Evolutionary conservation across 2,113 vertebrate genomes (phyloP).

Genomic region (Gavia stellata): DNA sequence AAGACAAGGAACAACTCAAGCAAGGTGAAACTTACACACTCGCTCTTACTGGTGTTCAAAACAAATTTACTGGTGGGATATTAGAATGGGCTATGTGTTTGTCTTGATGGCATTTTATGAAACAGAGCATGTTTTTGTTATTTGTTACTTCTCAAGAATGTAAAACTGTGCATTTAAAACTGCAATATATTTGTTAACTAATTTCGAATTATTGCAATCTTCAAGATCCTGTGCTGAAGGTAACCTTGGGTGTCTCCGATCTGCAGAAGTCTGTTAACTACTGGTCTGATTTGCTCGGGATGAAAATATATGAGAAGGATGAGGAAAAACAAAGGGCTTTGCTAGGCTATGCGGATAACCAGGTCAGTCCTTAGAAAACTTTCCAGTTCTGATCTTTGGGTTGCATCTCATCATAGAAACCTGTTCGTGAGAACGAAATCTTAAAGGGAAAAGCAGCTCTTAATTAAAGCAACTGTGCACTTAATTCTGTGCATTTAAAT

Average conservation of each 20-base stretch:
- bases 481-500: not conserved
- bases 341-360: conserved; percentile 85
- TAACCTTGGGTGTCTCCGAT: conserved; percentile 88
- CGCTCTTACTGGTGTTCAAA: not conserved
- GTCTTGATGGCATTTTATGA: not conserved
- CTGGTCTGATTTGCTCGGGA: conserved; percentile 87
- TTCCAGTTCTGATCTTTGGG: not conserved
- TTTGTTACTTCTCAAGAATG: not conserved
- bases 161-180: not conserved
- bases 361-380: conserved; percentile 69
- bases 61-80: not conserved
- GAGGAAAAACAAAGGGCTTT: conserved; percentile 80
- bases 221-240: conserved; percentile 90
- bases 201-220: not conserved
- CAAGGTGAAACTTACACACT: conserved; percentile 68
- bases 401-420: fast-evolving
- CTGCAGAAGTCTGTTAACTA: conserved; percentile 84
- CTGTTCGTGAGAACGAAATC: not conserved
- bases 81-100: not conserved
- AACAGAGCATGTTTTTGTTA: fast-evolving
- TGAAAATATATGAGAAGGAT: conserved; percentile 86
- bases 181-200: not conserved
- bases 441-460: not conserved
- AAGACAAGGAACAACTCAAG: conserved; percentile 76
- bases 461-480: not conserved